Evolutionary conservation across 2,113 vertebrate genomes (phyloP).

Genomic region (Pollimyrus isidori): DNA sequence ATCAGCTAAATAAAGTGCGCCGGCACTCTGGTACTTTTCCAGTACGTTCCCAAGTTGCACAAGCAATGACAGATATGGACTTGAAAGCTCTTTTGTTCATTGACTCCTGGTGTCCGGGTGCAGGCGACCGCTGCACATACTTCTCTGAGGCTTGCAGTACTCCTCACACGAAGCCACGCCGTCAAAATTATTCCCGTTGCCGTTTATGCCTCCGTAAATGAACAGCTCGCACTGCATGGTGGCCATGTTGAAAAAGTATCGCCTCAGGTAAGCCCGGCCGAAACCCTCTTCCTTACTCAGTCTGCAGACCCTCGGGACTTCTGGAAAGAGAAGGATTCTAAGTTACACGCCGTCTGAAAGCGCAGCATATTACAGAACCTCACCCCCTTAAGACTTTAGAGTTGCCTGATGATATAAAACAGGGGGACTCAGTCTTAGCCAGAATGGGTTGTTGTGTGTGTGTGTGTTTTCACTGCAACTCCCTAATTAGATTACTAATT

Average conservation of each 20-base stretch:
- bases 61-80: background rate
- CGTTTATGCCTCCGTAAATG: slow-evolving; percentile 61
- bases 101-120: background rate
- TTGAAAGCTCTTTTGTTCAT: background rate
- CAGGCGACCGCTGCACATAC: slow-evolving; percentile 46
- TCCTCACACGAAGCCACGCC: slow-evolving; percentile 61
- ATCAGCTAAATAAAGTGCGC: background rate
- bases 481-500: background rate
- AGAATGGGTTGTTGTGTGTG: background rate
- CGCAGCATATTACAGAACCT: background rate
- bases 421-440: background rate
- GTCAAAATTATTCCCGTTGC: slow-evolving; percentile 71
- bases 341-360: background rate
- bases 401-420: background rate
- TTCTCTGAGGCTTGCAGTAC: slow-evolving; percentile 68
- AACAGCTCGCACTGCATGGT: slow-evolving; percentile 78
- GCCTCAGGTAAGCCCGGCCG: slow-evolving; percentile 51
- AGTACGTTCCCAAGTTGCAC: background rate
- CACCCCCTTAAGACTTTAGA: background rate
- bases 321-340: slow-evolving; percentile 46
- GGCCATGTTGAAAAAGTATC: slow-evolving; percentile 81
- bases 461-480: background rate
- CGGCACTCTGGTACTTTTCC: background rate
- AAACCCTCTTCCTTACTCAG: slow-evolving; percentile 55
- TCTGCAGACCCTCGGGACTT: slow-evolving; percentile 74